These are phyloP conservation scores for Melitaea cinxia DNA, from an alignment of 1,140 invertebrate species.

Conservation along the genomic window DNA sequence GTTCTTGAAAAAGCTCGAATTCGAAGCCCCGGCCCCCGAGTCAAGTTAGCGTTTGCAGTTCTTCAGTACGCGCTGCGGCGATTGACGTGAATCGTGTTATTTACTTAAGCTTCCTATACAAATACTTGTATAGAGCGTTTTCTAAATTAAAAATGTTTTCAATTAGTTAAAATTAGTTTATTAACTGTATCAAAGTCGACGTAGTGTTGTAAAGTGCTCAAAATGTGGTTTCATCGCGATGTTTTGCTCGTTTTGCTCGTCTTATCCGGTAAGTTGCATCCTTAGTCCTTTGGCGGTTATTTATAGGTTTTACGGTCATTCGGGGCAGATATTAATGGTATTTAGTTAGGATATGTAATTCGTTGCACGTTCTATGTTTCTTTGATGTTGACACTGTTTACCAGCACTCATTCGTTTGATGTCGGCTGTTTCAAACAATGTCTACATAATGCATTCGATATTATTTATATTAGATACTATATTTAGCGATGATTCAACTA, in stretches of 20 bases:
- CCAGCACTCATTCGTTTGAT: slow-evolving; percentile 27
- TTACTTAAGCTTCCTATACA: slow-evolving; percentile 39
- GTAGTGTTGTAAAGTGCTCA: slow-evolving; percentile 47
- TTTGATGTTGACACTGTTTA: slow-evolving; percentile 58
- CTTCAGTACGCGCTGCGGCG: slow-evolving; percentile 39
- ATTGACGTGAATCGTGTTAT: slow-evolving; percentile 39
- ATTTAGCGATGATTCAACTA: background rate
- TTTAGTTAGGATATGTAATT: slow-evolving; percentile 68
- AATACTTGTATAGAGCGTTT: slow-evolving; percentile 45
- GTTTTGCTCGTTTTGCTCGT: slow-evolving; percentile 62
- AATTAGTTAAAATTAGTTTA: slow-evolving; percentile 24
- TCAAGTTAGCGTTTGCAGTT: slow-evolving; percentile 31
- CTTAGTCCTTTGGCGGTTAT: slow-evolving; percentile 66
- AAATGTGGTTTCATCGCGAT: slow-evolving; percentile 61
- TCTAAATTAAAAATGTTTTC: slow-evolving; percentile 59
- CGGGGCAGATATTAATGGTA: slow-evolving; percentile 65
- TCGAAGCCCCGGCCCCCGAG: background rate
- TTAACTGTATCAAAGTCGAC: slow-evolving; percentile 37
- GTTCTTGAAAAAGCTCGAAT: slow-evolving; percentile 49
- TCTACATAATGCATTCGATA: slow-evolving; percentile 8
- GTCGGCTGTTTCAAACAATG: slow-evolving; percentile 16
- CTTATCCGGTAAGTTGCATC: slow-evolving; percentile 71
- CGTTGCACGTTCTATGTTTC: slow-evolving; percentile 55
- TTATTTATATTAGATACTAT: slow-evolving; percentile 23
- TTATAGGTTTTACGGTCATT: slow-evolving; percentile 71